Evolutionary conservation across 1,140 invertebrate genomes (phyloP).

Genomic region (Pogonomyrmex californicus): DNA sequence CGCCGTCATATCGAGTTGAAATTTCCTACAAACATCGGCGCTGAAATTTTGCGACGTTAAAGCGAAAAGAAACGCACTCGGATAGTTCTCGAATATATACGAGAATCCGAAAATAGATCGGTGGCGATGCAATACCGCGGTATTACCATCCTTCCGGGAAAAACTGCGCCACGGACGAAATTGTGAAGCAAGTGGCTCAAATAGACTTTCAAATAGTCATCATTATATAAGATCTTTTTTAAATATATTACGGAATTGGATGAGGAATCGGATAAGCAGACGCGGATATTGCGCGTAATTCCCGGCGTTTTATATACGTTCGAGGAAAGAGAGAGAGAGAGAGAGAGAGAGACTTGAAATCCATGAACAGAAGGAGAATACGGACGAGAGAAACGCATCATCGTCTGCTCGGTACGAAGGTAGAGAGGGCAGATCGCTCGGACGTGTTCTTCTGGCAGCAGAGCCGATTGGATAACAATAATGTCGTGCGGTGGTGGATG

Average conservation of each 20-base stretch:
- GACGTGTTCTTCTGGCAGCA: slow-evolving; percentile 22
- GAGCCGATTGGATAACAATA: slow-evolving; percentile 45
- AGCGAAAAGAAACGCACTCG: slow-evolving; percentile 61
- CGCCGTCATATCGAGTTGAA: neutral
- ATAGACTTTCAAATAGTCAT: slow-evolving; percentile 26
- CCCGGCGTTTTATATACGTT: neutral
- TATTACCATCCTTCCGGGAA: slow-evolving; percentile 67
- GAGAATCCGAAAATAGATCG: slow-evolving; percentile 69
- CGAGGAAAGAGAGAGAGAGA: neutral
- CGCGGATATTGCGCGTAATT: slow-evolving; percentile 32
- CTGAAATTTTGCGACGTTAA: slow-evolving; percentile 20
- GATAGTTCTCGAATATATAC: slow-evolving; percentile 53
- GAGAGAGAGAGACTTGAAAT: slow-evolving; percentile 54
- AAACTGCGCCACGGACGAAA: slow-evolving; percentile 37
- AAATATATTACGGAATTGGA: neutral
- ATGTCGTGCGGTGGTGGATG: slow-evolving; percentile 73
- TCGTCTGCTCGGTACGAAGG: slow-evolving; percentile 40
- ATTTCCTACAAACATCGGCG: neutral
- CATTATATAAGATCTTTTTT: slow-evolving; percentile 49
- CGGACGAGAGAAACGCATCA: slow-evolving; percentile 23
- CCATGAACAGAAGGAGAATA: slow-evolving; percentile 62
- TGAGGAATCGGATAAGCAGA: neutral
- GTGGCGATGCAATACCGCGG: slow-evolving; percentile 65
- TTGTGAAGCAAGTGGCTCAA: neutral
- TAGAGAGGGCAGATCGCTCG: neutral